Base-by-base conservation (phyloP, 2,113 vertebrate genomes). In the Plotosus lineatus region DNA sequence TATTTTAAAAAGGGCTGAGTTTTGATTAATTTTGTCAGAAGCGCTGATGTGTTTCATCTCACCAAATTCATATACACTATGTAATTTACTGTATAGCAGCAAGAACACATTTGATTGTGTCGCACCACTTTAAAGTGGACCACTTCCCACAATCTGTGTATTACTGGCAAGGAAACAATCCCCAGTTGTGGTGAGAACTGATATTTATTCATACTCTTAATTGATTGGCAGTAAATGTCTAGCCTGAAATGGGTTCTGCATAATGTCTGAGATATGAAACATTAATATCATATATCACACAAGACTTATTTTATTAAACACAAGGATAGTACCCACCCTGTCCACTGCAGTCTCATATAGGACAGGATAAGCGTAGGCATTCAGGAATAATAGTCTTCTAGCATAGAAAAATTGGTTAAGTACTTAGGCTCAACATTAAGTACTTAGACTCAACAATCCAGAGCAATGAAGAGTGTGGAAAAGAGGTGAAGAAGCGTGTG, bases 261-360 rank as follows among this genome's bases (percentile, higher is more conserved):
- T 66, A 66, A 68, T 31, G 23, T 72, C 77, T 26, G 63, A 40
- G 36, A 55, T 55, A 72, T 72, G 46, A 51, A 73, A 51, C 33
- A 73, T 73, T 51, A 0, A 51, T 73, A 51, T 73, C 0, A 1
- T 33, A 51, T 46, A 73, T 46, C 51, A 12, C 36, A 65, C 26
- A 19, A 69, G 48, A 42, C 10, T 69, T 53, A 23, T 68, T 79
- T 53, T 69, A 69, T 28, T 79, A 79, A 69, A 50, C 77, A 19
- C 61, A 19, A 56, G 50, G 26, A 15, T 8, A 42, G 63, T 55
- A 40, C 23, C 14, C 46, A 66, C 61, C 21, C 63, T 68, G 6
- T 51, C 48, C 61, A 42, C 36, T 2, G 33, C 48, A 51, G 21
- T 42, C 53, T 56, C 38, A 26, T 53, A 36, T 26, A 65, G 61